Base-by-base conservation (phyloP, 2,888 invertebrate species). In the Erebia palarica region DNA sequence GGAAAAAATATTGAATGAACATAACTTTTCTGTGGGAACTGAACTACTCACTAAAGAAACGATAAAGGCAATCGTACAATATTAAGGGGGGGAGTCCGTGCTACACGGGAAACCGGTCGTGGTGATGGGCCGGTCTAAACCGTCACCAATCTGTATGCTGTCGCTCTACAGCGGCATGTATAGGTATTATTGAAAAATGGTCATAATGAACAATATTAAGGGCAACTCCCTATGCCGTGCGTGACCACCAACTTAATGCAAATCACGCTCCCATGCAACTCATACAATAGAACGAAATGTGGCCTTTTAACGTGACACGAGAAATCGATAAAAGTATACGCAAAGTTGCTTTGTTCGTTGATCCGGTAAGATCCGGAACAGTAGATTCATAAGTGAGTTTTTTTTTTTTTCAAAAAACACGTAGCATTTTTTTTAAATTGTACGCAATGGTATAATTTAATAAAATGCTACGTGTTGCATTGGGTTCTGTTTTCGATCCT, bases 201-300 rank as follows among this genome's bases (percentile, higher is more conserved):
- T n/a, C n/a, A n/a, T n/a, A n/a, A n/a, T n/a, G n/a, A n/a, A n/a
- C n/a, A n/a, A n/a, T n/a, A n/a, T n/a, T n/a, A 84, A 88, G 86
- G 84, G 86, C 84, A 86, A 84, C 83, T 78, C 84, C 84, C 79
- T 78, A 72, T 81, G 76, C 75, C 84, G 90, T 91, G 91, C 91
- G 90, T 91, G 91, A 89, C 90, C 91, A 86, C 85, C 83, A 82
- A 83, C 86, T 88, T 86, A 87, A 91, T 91, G 91, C 90, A 92
- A 91, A 91, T 91, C 90, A 89, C 86, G 87, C 87, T 88, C 87
- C 88, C 88, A 90, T 89, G 88, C 87, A 89, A 89, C 89, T 87
- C 86, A 87, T 90, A 90, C 89, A 91, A 90, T 90, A 90, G 90
- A 91, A 89, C 89, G 86, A 90, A 90, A 90, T 91, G 90, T 90